Conservation (phyloP, 2,797 vertebrate genomes). For the Paguma larvata region DNA sequence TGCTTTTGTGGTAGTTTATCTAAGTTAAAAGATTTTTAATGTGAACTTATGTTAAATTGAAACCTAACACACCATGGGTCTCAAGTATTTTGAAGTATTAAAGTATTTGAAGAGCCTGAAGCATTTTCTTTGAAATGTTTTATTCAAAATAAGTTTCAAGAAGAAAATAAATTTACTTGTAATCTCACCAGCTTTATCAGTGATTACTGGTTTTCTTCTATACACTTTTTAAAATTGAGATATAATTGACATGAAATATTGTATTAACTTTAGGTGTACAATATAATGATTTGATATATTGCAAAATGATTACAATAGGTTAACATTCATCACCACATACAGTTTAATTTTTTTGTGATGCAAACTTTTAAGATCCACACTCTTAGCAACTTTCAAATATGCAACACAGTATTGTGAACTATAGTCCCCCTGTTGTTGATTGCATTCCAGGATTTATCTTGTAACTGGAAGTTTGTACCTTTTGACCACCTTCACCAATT, state of each 20-base stretch:
- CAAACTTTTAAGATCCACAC: background rate
- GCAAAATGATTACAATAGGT: background rate
- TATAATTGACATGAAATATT: slow-evolving; percentile 13
- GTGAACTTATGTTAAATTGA: slow-evolving; percentile 63
- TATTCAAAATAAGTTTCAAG: slow-evolving; percentile 66
- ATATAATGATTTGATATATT: background rate
- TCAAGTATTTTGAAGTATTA: slow-evolving; percentile 51
- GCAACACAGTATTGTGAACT: background rate
- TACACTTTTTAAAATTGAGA: slow-evolving; percentile 13
- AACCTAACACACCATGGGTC: background rate
- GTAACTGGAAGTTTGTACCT: slow-evolving; percentile 13
- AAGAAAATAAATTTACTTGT: slow-evolving; percentile 80
- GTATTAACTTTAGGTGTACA: background rate
- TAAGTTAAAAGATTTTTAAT: slow-evolving; percentile 58
- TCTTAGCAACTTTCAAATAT: slow-evolving; percentile 13
- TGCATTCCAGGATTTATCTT: background rate
- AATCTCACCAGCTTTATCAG: slow-evolving; percentile 58
- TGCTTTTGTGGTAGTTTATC: slow-evolving; percentile 41
- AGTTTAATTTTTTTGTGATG: background rate
- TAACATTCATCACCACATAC: background rate
- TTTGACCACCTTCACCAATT: background rate
- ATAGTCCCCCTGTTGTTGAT: background rate
- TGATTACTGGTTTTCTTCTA: slow-evolving; percentile 60
- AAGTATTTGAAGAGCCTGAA: slow-evolving; percentile 51
- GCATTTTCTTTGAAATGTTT: slow-evolving; percentile 69